Base-by-base conservation (phyloP, 1,140 invertebrate genomes). In the Pseudomyrmex pallidus region DNA sequence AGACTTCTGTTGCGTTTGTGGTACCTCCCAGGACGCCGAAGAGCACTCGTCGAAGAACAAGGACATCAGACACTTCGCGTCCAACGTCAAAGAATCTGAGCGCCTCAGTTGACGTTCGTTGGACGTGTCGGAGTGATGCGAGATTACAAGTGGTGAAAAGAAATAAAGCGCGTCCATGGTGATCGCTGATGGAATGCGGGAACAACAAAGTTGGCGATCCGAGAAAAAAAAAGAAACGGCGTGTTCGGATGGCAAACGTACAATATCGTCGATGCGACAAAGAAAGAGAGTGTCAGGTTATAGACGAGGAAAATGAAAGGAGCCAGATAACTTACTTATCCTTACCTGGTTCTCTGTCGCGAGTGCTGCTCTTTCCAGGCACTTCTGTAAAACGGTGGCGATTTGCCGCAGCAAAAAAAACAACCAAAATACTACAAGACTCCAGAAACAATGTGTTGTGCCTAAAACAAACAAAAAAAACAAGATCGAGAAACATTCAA, bases 361-460 rank as follows among this genome's bases (percentile, higher is more conserved):
- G 35, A 46, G 59, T 64, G 17, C 10, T 4, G 48, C 46, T 78
- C 50, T 76, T 66, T 20, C n/a, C 63, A 61, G n/a, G 22, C 59
- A 22, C 50, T 35, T 35, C 35, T 48, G 52, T 48, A 67, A 50
- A 67, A 70, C 25, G 64, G 52, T 67, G 62, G 35, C 52, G 52
- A 56, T 64, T 35, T 48, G 59, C 74, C 54, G 61, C 17, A 72
- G 17, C 52, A 17, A 22, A 17, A 44, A n/a, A 76, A 77, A 84
- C 85, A 82, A 87, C 61, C 44, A 82, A 87, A 82, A 87, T 80
- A 87, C 85, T 87, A 87, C 46, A 86, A 86, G 73, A 84, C 82
- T 87, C 85, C 74, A 63, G 57, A 46, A 63, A 84, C 63, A 70
- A 72, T 82, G 86, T 87, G 86, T 85, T 85, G 87, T 87, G 86